Evolutionary conservation across 2,113 vertebrate genomes (phyloP).

Genomic region (Amblyopsis rosae): DNA sequence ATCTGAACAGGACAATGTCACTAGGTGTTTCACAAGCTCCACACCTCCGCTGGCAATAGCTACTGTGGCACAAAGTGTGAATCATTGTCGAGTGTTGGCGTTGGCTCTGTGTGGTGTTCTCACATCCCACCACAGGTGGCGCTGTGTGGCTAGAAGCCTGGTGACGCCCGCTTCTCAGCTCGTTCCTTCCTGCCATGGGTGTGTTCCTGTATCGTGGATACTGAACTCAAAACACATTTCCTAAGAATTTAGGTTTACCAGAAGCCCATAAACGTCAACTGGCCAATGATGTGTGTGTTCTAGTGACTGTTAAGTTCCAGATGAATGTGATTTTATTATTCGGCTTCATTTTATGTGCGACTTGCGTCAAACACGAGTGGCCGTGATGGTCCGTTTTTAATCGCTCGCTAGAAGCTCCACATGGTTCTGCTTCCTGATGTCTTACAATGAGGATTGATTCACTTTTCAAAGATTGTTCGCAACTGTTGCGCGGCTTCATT

Average conservation of each 20-base stretch:
- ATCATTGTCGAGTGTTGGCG: too few species aligned
- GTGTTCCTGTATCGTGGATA: conserved; percentile 24
- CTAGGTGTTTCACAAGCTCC: too few species aligned
- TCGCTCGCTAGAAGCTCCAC: neutral
- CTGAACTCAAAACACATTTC: conserved; percentile 40
- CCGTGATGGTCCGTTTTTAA: neutral
- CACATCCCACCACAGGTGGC: neutral
- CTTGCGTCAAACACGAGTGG: neutral
- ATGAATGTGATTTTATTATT: conserved; percentile 23
- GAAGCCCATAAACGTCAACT: conserved; percentile 12
- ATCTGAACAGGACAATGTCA: too few species aligned
- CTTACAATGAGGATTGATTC: neutral
- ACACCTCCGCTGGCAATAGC: too few species aligned
- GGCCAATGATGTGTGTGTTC: conserved; percentile 10
- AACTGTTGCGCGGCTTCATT: neutral
- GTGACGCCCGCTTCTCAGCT: neutral
- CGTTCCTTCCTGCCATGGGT: neutral
- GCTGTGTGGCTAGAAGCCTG: conserved; percentile 1
- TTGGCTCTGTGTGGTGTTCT: too few species aligned
- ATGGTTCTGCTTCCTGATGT: neutral
- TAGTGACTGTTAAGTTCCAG: neutral
- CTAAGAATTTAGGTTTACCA: conserved; percentile 27
- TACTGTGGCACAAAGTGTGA: too few species aligned
- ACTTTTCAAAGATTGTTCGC: neutral
- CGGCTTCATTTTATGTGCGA: conserved; percentile 4